phyloP scores from a whole-genome alignment of 2,888 invertebrate species.

The Callosobruchus maculatus region DNA sequence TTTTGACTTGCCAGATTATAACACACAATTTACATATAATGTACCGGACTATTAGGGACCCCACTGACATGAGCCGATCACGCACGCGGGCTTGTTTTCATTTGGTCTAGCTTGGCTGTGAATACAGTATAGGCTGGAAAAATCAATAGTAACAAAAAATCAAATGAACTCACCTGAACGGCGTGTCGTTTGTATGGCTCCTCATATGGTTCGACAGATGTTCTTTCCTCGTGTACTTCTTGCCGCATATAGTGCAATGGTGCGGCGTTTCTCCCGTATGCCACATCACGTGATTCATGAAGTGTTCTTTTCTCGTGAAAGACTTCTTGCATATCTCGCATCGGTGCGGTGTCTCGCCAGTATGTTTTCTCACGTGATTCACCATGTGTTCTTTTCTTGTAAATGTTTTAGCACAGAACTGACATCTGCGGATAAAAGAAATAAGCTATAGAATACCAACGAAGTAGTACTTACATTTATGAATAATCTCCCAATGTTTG shows the following conservation, averaged over 20 bases:
- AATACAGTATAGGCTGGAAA: too few species aligned
- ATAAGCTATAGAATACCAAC: too few species aligned
- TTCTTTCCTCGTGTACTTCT: conserved; percentile 86
- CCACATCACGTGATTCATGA: conserved; percentile 80
- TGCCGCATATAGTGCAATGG: conserved; percentile 82
- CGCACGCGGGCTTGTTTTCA: too few species aligned
- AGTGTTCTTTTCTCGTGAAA: conserved; percentile 73
- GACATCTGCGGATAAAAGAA: conserved; percentile 48
- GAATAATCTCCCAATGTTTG: too few species aligned
- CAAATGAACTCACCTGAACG: conserved; percentile 51
- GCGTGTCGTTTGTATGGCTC: conserved; percentile 84
- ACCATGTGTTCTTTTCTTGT: conserved; percentile 77
- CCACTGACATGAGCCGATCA: too few species aligned
- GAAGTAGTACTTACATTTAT: too few species aligned
- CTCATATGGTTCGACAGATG: conserved; percentile 86
- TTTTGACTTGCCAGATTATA: too few species aligned
- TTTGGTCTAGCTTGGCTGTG: too few species aligned
- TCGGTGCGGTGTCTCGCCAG: conserved; percentile 72
- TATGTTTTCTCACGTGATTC: conserved; percentile 72
- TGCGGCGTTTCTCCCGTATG: conserved; percentile 83
- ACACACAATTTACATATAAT: too few species aligned
- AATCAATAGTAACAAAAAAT: too few species aligned
- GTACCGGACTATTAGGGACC: too few species aligned
- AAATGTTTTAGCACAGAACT: conserved; percentile 73
- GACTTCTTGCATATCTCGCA: conserved; percentile 78